Conservation (phyloP, 2,113 vertebrate genomes). For the Gorsachius goisagi region DNA sequence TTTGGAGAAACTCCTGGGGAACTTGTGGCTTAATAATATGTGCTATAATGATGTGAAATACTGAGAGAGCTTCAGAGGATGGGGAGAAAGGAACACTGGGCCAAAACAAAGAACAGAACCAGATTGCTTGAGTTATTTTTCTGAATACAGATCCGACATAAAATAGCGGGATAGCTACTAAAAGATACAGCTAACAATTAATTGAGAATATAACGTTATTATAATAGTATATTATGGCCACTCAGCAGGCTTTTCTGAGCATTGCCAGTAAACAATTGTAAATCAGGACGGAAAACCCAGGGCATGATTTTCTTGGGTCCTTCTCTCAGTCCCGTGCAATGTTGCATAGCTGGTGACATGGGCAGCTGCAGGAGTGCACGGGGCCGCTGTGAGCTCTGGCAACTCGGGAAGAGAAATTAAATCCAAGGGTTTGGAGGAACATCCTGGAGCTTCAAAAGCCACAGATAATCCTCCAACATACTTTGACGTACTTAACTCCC, state of each 20-base stretch:
- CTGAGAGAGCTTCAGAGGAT: not conserved
- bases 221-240: not conserved
- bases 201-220: not conserved
- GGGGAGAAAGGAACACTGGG: not conserved
- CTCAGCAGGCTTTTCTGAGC: not conserved
- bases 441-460: not conserved
- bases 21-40: not conserved
- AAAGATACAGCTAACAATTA: not conserved
- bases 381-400: not conserved
- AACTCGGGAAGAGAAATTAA: not conserved
- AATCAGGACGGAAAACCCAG: not conserved
- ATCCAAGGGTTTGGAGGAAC: not conserved
- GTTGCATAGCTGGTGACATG: not conserved
- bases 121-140: not conserved
- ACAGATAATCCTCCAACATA: not conserved
- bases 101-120: not conserved
- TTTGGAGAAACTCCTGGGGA: conserved; percentile 37
- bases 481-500: not conserved
- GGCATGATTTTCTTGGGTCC: not conserved
- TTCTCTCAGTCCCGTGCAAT: accelerated
- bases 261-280: not conserved
- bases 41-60: not conserved
- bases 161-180: conserved; percentile 1
- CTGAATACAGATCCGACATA: not conserved
- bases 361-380: not conserved